Conservation (phyloP, 2,113 vertebrate species). For the Myotis brandtii region DNA sequence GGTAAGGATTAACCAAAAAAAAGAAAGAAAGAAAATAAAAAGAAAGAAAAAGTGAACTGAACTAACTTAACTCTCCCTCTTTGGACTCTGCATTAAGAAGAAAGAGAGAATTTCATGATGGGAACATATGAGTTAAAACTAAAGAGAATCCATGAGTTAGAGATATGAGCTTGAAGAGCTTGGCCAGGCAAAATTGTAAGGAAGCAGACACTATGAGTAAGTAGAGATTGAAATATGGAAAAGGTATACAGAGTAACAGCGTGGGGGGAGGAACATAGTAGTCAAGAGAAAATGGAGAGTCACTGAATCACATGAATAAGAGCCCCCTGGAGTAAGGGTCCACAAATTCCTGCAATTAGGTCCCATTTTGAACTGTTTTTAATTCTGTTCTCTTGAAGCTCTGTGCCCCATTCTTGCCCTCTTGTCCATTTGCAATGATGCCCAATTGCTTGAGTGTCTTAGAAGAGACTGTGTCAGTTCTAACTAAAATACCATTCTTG, state of each 20-base stretch:
- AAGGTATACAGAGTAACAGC: background rate
- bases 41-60: background rate
- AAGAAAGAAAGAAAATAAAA: too few species aligned
- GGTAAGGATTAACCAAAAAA: too few species aligned
- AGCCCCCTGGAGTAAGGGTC: background rate
- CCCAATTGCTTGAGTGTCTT: background rate
- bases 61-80: background rate
- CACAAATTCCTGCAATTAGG: background rate
- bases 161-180: background rate
- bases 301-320: background rate
- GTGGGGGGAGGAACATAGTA: background rate
- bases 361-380: background rate
- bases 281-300: background rate
- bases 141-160: background rate
- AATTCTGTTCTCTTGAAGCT: background rate
- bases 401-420: background rate
- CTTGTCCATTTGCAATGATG: background rate
- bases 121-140: background rate
- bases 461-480: background rate
- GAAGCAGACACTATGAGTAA: constrained; percentile 1
- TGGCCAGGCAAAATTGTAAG: background rate
- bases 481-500: constrained; percentile 17
- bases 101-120: background rate
- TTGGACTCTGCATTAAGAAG: background rate
- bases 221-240: background rate